Evolutionary conservation across 2,113 vertebrate species (phyloP), one percentile per base, ranked within the genome.

Genomic region (Phyllostomus hastatus): DNA sequence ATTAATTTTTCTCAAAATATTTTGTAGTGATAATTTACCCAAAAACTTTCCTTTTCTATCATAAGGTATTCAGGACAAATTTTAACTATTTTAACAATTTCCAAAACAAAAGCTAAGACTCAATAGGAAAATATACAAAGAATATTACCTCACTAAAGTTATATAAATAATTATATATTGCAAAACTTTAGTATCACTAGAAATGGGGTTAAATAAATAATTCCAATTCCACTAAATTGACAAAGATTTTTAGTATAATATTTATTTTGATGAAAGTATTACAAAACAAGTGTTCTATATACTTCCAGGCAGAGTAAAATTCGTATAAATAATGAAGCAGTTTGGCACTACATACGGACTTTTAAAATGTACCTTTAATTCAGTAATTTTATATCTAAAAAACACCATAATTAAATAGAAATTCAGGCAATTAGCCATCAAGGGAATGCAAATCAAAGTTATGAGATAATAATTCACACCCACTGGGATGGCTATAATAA

Each of bases 51-150:
- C 6, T 82, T 90, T 41, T 66, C 31, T 75, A 20, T 76, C 28
- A 88, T 59, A 94, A 86, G 54, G 61, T 67, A 81, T 46, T 94
- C 61, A 84, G 75, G 38, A 82, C 22, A 10, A 93, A 75, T 33
- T 5, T 61, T 75, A 75, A 14, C 41, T 80, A 80, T 89, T 84
- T 94, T 57, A 91, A 95, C 8, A 52, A 57, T 70, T 95, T 96
- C 31, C 35, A 86, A 91, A 96, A 70, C 15, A 61, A 96, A 89
- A 84, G 26, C 14, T 69, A 80, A 90, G 33, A 66, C 28, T 22
- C 52, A 50, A 6, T 10, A 82, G 79, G 52, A 91, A 88, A 91
- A 93, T 76, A 20, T 33, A 41, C 54, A 87, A 64, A 88, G 33
- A 35, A 73, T 76, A 72, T 61, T 24, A 66, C n/a, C 33, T 89